Evolutionary conservation across 1,140 invertebrate species (phyloP).

Genomic region (Danaus melanippus): DNA sequence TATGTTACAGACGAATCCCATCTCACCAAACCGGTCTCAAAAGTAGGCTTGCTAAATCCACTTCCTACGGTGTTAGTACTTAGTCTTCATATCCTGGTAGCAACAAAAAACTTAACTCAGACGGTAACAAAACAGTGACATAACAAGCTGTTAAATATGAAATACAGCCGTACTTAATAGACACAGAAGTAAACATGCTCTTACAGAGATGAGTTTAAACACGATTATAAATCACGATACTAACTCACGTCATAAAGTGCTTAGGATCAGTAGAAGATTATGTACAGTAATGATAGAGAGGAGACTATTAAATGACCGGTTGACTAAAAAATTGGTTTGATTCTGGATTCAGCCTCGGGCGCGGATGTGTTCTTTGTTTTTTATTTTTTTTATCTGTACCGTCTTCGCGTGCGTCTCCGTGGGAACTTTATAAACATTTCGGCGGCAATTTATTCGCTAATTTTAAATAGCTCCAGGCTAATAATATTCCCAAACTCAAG

Average conservation of each 20-base stretch:
- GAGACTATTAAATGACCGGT: slow-evolving; percentile 49
- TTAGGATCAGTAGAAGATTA: slow-evolving; percentile 48
- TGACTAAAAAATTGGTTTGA: slow-evolving; percentile 45
- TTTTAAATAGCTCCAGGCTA: slow-evolving; percentile 23
- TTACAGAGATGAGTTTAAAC: slow-evolving; percentile 25
- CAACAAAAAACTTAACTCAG: slow-evolving; percentile 14
- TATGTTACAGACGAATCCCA: slow-evolving; percentile 31
- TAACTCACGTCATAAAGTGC: slow-evolving; percentile 51
- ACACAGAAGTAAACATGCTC: slow-evolving; percentile 27
- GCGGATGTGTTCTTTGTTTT: slow-evolving; percentile 37
- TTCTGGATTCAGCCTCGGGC: slow-evolving; percentile 46
- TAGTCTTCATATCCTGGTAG: no score
- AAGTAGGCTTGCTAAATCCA: slow-evolving; percentile 59
- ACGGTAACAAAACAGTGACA: slow-evolving; percentile 1
- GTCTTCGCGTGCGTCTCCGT: slow-evolving; percentile 44
- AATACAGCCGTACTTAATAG: slow-evolving; percentile 17
- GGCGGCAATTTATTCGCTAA: slow-evolving; percentile 36
- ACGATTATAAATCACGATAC: slow-evolving; percentile 48
- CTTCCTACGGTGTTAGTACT: slow-evolving; percentile 32
- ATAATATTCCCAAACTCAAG: slow-evolving; percentile 23
- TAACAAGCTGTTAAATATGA: slow-evolving; percentile 11
- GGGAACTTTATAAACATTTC: slow-evolving; percentile 46
- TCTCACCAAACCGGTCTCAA: slow-evolving; percentile 45
- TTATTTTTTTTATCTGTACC: slow-evolving; percentile 29
- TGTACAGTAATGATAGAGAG: slow-evolving; percentile 51